A percentile compares a stretch with the other conserved stretches of the same genome.
phyloP scores from a whole-genome alignment of 2,113 vertebrate species.

The Lepidothrix coronata region DNA sequence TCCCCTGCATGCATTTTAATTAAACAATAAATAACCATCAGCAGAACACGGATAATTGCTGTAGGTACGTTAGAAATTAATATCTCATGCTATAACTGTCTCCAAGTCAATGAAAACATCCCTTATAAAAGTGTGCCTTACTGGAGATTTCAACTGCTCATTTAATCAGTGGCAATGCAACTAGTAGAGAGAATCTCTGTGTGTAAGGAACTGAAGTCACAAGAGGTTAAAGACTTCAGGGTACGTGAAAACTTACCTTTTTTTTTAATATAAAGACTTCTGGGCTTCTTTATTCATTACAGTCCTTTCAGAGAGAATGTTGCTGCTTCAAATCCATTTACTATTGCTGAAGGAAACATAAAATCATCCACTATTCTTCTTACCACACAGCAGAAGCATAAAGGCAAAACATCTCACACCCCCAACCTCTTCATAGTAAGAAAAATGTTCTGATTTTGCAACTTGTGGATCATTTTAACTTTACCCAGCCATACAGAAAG shows the following conservation, averaged over 20 bases:
- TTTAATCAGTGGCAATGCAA: background rate
- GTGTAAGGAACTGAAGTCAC: background rate
- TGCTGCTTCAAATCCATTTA: background rate
- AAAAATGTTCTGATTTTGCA: background rate
- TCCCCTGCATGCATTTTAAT: background rate
- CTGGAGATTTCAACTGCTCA: background rate
- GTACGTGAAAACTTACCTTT: background rate
- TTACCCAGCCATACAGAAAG: background rate
- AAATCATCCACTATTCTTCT: background rate
- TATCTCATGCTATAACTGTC: background rate
- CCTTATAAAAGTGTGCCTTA: background rate
- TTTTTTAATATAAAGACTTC: background rate
- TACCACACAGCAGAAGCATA: background rate
- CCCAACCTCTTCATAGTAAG: background rate
- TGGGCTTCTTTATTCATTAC: background rate
- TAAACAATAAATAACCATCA: conserved; percentile 42
- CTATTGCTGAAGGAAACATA: background rate
- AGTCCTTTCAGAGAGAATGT: background rate
- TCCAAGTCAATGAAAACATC: background rate
- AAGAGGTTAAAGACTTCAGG: background rate
- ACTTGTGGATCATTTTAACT: background rate
- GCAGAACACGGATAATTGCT: conserved; percentile 7
- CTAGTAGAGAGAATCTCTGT: background rate
- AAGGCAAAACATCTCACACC: background rate
- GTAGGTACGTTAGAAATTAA: background rate